A percentile compares a stretch with the other conserved stretches of the same genome.
These are phyloP conservation scores for Brotula barbata DNA, from an alignment of 2,797 vertebrate genomes.

Conservation along the genomic window DNA sequence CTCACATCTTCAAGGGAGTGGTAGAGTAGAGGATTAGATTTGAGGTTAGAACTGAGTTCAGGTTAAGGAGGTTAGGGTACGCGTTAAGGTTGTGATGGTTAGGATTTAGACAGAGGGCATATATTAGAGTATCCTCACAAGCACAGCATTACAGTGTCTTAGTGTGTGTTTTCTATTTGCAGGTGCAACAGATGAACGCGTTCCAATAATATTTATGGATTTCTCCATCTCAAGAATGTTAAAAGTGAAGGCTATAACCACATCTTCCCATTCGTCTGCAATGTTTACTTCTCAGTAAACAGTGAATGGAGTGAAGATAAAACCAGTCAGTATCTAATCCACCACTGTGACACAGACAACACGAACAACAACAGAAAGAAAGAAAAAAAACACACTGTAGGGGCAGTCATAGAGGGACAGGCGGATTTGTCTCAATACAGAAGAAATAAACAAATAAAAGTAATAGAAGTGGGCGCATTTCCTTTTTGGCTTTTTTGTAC, in stretches of 20 bases:
- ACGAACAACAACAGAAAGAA: conserved; percentile 6
- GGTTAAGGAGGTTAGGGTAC: background rate
- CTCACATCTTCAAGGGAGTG: too few species aligned
- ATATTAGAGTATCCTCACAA: background rate
- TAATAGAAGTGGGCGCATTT: too few species aligned
- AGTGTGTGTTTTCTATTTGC: conserved; percentile 23
- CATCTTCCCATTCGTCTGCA: conserved; percentile 55
- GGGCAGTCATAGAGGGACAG: background rate
- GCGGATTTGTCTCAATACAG: too few species aligned
- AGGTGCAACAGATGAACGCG: conserved; percentile 58
- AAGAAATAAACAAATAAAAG: too few species aligned
- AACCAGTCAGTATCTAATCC: conserved; percentile 29
- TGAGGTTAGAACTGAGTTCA: too few species aligned
- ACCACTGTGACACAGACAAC: conserved; percentile 6
- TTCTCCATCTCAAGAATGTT: conserved; percentile 56
- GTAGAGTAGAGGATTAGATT: too few species aligned
- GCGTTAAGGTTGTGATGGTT: too few species aligned
- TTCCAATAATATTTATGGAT: conserved; percentile 73
- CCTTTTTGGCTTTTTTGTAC: background rate
- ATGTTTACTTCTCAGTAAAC: conserved; percentile 30
- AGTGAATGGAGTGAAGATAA: conserved; percentile 30
- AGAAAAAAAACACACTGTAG: background rate
- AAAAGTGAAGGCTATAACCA: conserved; percentile 49
- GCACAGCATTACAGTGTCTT: background rate
- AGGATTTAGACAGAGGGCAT: too few species aligned